Conservation (phyloP, 1,140 invertebrate species). For the Phortica variegata region DNA sequence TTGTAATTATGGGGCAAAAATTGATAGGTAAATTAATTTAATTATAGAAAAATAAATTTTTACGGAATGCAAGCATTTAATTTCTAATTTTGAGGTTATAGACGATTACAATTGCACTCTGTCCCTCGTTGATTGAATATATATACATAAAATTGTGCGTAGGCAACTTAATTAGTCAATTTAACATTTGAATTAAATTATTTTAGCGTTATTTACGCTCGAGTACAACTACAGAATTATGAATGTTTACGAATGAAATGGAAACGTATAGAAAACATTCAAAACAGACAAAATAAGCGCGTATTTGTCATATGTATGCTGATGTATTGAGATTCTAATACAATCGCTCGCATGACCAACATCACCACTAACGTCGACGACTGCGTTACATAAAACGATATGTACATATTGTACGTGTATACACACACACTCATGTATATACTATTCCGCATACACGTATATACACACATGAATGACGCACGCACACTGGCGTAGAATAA, state of each 20-base stretch:
- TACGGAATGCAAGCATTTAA: too few relatives aligned
- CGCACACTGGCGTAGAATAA: slow-evolving; percentile 26
- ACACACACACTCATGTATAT: slow-evolving; percentile 33
- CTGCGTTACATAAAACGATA: slow-evolving; percentile 38
- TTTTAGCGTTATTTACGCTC: too few relatives aligned
- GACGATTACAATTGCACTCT: too few relatives aligned
- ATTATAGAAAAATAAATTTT: too few relatives aligned
- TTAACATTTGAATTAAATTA: slow-evolving; percentile 44
- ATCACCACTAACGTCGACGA: slow-evolving; percentile 1
- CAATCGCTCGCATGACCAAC: slow-evolving; percentile 40
- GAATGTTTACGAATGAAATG: slow-evolving; percentile 55
- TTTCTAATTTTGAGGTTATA: too few relatives aligned
- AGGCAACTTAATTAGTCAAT: slow-evolving; percentile 20
- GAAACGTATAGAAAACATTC: slow-evolving; percentile 48
- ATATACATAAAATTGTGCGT: slow-evolving; percentile 34
- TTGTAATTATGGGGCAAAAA: too few relatives aligned
- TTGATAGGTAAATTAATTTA: too few relatives aligned
- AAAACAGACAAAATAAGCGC: slow-evolving; percentile 11
- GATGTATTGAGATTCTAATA: too few relatives aligned
- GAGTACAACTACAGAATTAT: slow-evolving; percentile 48
- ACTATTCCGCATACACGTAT: slow-evolving; percentile 15
- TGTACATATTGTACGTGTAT: slow-evolving; percentile 30
- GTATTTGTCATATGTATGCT: slow-evolving; percentile 2
- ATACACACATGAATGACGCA: slow-evolving; percentile 22
- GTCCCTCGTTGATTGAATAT: too few relatives aligned